These are phyloP conservation scores for Murina feae DNA, from an alignment of 2,113 vertebrate species.

Conservation along the genomic window DNA sequence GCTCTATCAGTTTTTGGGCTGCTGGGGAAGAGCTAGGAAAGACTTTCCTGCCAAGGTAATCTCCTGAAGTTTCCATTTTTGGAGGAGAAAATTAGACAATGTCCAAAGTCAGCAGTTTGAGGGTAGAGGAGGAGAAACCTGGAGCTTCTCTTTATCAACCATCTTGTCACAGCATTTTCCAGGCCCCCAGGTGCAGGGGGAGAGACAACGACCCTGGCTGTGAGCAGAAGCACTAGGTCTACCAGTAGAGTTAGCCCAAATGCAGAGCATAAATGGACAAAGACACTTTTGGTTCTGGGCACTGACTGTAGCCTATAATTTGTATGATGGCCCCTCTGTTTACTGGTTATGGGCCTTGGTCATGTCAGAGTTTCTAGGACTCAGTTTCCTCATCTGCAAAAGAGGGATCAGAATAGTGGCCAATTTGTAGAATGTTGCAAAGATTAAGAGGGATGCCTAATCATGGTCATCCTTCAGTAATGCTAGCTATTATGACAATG, in stretches of 20 bases:
- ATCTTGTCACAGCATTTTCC: constrained; percentile 52
- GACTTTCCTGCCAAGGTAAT: constrained; percentile 66
- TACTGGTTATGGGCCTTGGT: background rate
- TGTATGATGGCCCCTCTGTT: background rate
- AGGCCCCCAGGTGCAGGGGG: background rate
- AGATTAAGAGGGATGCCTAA: background rate
- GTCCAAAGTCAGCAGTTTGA: constrained; percentile 63
- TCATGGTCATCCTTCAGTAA: background rate
- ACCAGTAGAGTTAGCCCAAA: background rate
- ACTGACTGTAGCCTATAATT: too few relatives aligned
- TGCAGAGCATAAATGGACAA: background rate
- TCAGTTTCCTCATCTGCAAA: background rate
- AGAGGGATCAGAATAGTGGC: background rate
- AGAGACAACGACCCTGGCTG: background rate
- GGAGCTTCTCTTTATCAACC: constrained; percentile 5
- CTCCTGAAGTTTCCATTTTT: constrained; percentile 68
- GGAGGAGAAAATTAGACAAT: constrained; percentile 69
- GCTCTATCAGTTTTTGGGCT: constrained; percentile 8
- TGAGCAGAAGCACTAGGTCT: background rate
- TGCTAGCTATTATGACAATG: background rate
- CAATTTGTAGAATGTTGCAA: background rate
- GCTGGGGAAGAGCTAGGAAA: constrained; percentile 46
- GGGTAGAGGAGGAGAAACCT: constrained; percentile 17
- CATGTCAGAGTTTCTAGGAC: background rate
- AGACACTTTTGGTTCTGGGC: rapidly evolving